phyloP scores from a whole-genome alignment of 2,888 invertebrate species.

The Subacronicta megacephala region DNA sequence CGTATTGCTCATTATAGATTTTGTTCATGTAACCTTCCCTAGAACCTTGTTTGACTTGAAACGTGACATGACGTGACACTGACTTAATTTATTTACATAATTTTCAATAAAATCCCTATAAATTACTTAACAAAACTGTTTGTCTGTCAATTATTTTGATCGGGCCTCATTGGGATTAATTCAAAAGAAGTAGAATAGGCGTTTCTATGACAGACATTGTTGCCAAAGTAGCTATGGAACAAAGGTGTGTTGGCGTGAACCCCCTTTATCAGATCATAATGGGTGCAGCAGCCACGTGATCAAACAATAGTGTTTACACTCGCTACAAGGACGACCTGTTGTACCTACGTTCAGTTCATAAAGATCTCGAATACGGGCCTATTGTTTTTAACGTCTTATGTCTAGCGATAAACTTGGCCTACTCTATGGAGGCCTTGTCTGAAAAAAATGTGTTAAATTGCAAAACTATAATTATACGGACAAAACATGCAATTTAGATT shows the following conservation, averaged over 20 bases:
- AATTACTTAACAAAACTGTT: constrained; percentile 4
- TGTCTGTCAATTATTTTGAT: constrained; percentile 17
- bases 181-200: constrained; percentile 44
- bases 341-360: constrained; percentile 66
- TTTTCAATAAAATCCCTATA: constrained; percentile 28
- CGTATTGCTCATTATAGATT: constrained; percentile 44
- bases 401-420: constrained; percentile 60
- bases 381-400: constrained; percentile 66
- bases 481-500: constrained; percentile 37
- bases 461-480: constrained; percentile 33
- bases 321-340: constrained; percentile 75
- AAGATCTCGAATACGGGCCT: constrained; percentile 65
- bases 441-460: constrained; percentile 42
- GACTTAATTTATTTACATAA: constrained; percentile 52
- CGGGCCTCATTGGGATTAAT: constrained; percentile 28
- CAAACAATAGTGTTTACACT: constrained; percentile 86
- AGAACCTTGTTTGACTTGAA: constrained; percentile 57
- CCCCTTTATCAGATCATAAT: constrained; percentile 82
- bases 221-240: constrained; percentile 60
- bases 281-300: constrained; percentile 81
- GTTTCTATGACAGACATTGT: constrained; percentile 58
- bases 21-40: constrained; percentile 57
- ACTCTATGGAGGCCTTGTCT: constrained; percentile 50
- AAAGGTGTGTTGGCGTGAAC: constrained; percentile 72
- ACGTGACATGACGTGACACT: constrained; percentile 41